Base-by-base conservation (phyloP, 2,113 vertebrate species). In the Sphaerodactylus townsendi region DNA sequence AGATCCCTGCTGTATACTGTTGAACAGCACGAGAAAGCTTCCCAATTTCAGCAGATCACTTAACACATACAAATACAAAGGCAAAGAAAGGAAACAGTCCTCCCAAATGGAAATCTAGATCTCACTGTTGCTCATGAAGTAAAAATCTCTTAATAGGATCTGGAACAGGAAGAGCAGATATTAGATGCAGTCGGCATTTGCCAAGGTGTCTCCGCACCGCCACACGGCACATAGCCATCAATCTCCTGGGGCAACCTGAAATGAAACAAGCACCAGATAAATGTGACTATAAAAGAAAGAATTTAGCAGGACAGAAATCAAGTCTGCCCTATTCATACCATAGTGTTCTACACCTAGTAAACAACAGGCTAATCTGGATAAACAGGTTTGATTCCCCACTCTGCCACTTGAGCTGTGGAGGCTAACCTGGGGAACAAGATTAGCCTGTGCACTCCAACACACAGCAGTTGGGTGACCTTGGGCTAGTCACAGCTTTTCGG, bases 221-320 rank as follows among this genome's bases (percentile, higher is more conserved):
- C 87, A 99, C 96, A n/a, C 98, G 98, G 92, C 98, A 98, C 90
- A 97, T 82, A 68, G 95, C 92, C 62, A 97, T 95, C 93, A 99
- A 92, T 85, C 96, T 95, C 70, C 93, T 95, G 70, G 98, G 94
- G 65, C 70, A 48, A 91, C 95, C 98, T 99, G 92, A 76, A 83
- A 79, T 15, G 72, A 41, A 77, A 39, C 14, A 83, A 73, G 72
- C 48, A 35, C 53, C 23, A 56, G 53, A 73, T 56, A 85, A n/a
- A 10, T 28, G 10, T 69, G 48, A 69, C 19, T 14, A 19, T 10
- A 70, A 50, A 17, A 4, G 0, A 5, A 28, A 21, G 4, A 10
- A 62, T 10, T 50, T 50, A 10, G 48, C 2, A 50, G 48, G 66
- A 56, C 6, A 83, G 48, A 62, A 53, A 66, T 15, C 56, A 64